Evolutionary conservation across 2,113 vertebrate genomes (phyloP).

Genomic region (Trichomycterus rosablanca): DNA sequence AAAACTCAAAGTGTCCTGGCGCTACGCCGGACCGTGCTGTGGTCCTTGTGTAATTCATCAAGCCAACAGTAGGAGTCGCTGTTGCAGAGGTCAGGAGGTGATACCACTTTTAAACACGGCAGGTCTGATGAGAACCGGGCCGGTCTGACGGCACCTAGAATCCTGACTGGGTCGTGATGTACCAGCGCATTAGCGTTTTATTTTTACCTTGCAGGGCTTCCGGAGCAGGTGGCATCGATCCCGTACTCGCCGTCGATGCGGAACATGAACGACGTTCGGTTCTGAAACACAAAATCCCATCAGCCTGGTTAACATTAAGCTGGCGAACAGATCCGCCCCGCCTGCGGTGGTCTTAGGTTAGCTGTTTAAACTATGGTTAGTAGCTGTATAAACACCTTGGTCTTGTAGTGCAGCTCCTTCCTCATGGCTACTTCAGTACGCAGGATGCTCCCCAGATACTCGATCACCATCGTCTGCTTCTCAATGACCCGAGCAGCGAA

Average conservation of each 20-base stretch:
- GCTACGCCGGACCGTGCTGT: no score
- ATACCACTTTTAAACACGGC: no score
- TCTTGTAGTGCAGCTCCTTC: conserved; percentile 86
- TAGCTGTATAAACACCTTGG: conserved; percentile 71
- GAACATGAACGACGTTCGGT: conserved; percentile 94
- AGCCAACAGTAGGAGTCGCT: no score
- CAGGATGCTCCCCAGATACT: conserved; percentile 93
- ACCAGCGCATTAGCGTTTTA: not conserved
- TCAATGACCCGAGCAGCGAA: conserved; percentile 95
- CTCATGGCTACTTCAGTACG: conserved; percentile 92
- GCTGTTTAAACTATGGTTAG: not conserved
- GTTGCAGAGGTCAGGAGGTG: no score
- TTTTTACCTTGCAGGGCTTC: conserved; percentile 86
- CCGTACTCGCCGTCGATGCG: conserved; percentile 91
- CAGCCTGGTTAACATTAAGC: not conserved
- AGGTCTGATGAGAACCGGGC: no score
- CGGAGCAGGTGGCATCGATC: conserved; percentile 85
- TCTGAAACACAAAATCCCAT: conserved; percentile 61
- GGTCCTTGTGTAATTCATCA: no score
- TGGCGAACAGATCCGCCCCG: no score
- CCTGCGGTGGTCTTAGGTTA: no score
- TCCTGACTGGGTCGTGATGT: no score
- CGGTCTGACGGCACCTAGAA: no score
- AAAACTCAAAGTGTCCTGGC: no score
- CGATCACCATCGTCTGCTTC: conserved; percentile 98